Evolutionary conservation across 2,888 invertebrate genomes (phyloP).

Genomic region (Eurytoma adleriae): DNA sequence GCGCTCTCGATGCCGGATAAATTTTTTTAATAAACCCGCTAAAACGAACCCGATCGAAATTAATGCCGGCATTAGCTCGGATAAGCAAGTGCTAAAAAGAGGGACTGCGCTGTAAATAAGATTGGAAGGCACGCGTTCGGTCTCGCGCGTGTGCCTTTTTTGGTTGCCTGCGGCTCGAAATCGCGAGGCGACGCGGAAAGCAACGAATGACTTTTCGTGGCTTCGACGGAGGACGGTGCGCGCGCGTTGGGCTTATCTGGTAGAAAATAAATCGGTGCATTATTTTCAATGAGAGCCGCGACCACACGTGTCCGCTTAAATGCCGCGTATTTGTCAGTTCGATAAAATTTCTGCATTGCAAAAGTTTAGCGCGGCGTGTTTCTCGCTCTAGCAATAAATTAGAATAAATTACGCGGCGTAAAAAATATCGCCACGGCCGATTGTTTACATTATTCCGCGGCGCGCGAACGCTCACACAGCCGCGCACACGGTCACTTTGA

Average conservation of each 20-base stretch:
- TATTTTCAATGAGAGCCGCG: background rate
- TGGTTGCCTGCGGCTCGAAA: background rate
- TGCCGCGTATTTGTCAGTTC: constrained; percentile 19
- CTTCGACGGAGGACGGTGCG: too few species aligned
- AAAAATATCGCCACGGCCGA: constrained; percentile 36
- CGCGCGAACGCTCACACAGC: background rate
- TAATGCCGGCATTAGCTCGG: constrained; percentile 46
- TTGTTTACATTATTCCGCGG: constrained; percentile 46
- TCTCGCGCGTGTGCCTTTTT: background rate
- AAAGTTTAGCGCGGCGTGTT: background rate
- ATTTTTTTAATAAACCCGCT: constrained; percentile 49
- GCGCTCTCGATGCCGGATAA: constrained; percentile 36
- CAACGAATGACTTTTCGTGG: background rate
- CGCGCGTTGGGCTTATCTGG: constrained; percentile 9
- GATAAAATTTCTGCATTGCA: constrained; percentile 44
- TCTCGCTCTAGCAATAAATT: constrained; percentile 25
- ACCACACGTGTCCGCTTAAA: background rate
- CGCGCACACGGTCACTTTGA: constrained; percentile 31
- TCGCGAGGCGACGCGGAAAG: background rate
- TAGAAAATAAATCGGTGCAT: constrained; percentile 23
- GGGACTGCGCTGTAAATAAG: constrained; percentile 51
- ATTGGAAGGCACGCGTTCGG: constrained; percentile 29
- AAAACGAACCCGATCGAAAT: constrained; percentile 44
- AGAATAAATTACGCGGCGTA: constrained; percentile 38
- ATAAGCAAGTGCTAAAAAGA: constrained; percentile 54